Percentiles rank a stretch among this genome's conserved stretches.
These are phyloP conservation scores for Leptopilina syphax DNA, from an alignment of 2,888 invertebrate genomes.

Conservation along the genomic window DNA sequence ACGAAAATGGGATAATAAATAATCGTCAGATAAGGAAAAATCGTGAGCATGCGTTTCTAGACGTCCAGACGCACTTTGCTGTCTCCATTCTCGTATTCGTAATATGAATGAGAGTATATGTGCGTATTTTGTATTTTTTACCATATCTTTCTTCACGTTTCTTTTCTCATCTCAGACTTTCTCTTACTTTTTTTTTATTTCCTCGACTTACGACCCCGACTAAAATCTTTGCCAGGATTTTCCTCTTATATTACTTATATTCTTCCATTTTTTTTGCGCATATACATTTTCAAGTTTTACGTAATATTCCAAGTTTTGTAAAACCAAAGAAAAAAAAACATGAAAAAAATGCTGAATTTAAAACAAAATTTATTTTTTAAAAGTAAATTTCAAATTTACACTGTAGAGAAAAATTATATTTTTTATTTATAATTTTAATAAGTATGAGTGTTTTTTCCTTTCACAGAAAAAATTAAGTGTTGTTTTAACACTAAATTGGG, in stretches of 20 bases:
- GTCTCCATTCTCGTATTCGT: conserved; percentile 1
- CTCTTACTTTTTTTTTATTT: conserved; percentile 43
- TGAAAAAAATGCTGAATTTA: too few species aligned
- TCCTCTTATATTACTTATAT: background rate
- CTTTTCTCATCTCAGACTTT: conserved; percentile 38
- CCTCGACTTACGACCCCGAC: conserved; percentile 2
- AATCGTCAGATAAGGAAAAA: conserved; percentile 60
- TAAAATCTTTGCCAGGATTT: conserved; percentile 17
- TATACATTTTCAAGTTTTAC: too few species aligned
- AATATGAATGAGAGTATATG: conserved; percentile 31
- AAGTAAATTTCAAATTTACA: too few species aligned
- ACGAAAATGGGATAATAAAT: conserved; percentile 68
- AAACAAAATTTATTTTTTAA: too few species aligned
- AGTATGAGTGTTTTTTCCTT: too few species aligned
- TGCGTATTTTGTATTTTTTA: conserved; percentile 27
- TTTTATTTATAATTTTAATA: too few species aligned
- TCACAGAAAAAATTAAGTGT: too few species aligned
- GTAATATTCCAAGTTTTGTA: too few species aligned
- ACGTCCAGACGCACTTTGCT: conserved; percentile 25
- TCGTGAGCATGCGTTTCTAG: conserved; percentile 43
- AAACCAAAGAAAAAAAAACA: too few species aligned
- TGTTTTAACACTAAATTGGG: too few species aligned
- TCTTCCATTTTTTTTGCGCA: too few species aligned
- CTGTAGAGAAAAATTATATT: too few species aligned
- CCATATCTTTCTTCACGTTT: conserved; percentile 16